Evolutionary conservation across 1,140 invertebrate genomes (phyloP), one percentile per base, ranked within the genome.

Genomic region (Agraylea sexmaculata): DNA sequence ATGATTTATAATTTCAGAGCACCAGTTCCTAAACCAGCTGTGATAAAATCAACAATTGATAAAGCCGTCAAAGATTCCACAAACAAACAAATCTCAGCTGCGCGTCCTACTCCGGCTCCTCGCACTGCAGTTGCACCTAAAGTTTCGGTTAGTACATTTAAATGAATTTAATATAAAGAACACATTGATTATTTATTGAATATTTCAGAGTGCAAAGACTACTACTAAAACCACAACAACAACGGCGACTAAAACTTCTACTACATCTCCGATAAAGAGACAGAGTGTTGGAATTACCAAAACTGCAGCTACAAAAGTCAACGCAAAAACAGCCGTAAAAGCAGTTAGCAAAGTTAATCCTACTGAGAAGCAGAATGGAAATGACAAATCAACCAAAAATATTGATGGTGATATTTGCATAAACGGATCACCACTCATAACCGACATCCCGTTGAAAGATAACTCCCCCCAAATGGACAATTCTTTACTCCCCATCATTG

Each of bases 1-100:
- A 34, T 27, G 28, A 19, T 12, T 21, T 21, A 19, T 17, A 10
- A 15, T 21, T 22, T 31, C 12, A 49, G 47, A 30, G 37, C 46
- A 18, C 38, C 45, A 5, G 19, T 39, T 16, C 33, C 35, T 23
- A 55, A 49, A 37, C 13, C 47, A 2, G 2, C 40, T 3, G 29
- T 45, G 4, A 66, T 62, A 42, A 52, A 55, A 1, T 55, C 66
- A 0, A 57, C 69, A 41, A 60, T 62, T 8, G 71, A 75, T 16
- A 75, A 74, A 42, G 65, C 73, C 46, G 63, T 64, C 8, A 75
- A 75, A 48, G 71, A 75, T 38, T 68, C 68, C 18, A 68, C 68
- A 1, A 75, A 75, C 40, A 75, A 75, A 48, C 66, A 69, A 40
- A 63, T 74, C 10, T 73, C 70, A 0, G 64, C 69, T 11, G 57